Evolutionary conservation across 2,797 vertebrate genomes (phyloP).

Genomic region (Propithecus perrieri): DNA sequence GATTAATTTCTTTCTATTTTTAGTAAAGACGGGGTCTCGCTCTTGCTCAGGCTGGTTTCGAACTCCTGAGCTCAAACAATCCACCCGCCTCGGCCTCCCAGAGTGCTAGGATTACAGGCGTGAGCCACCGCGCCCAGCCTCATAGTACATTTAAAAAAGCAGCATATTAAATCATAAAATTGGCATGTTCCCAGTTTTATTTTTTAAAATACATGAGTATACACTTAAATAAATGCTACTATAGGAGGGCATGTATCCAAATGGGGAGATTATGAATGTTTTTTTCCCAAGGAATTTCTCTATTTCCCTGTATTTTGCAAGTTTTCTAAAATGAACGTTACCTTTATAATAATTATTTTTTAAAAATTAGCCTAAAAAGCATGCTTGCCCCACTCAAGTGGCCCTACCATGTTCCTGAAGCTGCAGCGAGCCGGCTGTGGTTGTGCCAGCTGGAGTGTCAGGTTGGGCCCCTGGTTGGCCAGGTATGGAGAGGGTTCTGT

Average conservation of each 20-base stretch:
- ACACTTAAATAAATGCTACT: not conserved
- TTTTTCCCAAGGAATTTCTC: not conserved
- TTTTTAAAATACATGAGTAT: not conserved
- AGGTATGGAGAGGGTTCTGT: not conserved
- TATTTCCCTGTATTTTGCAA: not conserved
- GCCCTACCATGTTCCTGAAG: not conserved
- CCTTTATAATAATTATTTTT: not conserved
- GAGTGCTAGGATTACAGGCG: too few relatives aligned
- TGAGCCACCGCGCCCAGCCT: too few relatives aligned
- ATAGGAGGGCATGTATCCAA: not conserved
- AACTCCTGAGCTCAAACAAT: too few relatives aligned
- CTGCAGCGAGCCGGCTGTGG: too few relatives aligned
- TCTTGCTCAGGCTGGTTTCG: too few relatives aligned
- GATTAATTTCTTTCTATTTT: too few relatives aligned
- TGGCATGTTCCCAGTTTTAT: not conserved
- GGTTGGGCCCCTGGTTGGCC: not conserved
- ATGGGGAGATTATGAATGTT: not conserved
- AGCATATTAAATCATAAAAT: not conserved
- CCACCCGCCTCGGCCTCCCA: too few relatives aligned
- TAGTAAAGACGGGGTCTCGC: too few relatives aligned
- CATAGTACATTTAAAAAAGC: not conserved
- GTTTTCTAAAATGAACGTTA: not conserved
- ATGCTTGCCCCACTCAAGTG: not conserved
- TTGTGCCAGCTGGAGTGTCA: not conserved
- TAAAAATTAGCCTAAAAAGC: not conserved